A percentile compares a stretch with the other conserved stretches of the same genome.
Evolutionary conservation across 2,113 vertebrate genomes (phyloP).

Genomic region (Acanthochromis polyacanthus): DNA sequence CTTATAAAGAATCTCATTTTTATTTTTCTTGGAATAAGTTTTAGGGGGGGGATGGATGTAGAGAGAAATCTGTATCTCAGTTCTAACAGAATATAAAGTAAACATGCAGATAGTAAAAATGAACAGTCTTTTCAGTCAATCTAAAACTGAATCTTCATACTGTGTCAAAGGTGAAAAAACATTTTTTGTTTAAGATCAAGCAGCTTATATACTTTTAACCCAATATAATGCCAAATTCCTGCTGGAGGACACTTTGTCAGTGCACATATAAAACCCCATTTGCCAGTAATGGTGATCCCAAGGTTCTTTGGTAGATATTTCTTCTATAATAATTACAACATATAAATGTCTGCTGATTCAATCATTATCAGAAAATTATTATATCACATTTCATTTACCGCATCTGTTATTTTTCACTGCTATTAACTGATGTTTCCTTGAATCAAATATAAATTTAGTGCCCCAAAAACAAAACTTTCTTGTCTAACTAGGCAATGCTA

Average conservation of each 20-base stretch:
- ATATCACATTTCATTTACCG: not conserved
- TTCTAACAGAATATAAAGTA: conserved; percentile 91
- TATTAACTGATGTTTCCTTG: not conserved
- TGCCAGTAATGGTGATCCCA: not conserved
- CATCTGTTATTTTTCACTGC: not conserved
- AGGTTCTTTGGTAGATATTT: not conserved
- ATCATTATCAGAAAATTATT: too few relatives aligned
- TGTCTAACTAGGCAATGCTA: conserved; percentile 66
- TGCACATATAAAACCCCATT: not conserved
- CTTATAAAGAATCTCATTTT: conserved; percentile 92
- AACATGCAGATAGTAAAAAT: conserved; percentile 95
- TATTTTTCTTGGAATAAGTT: conserved; percentile 90
- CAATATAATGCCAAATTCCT: conserved; percentile 5
- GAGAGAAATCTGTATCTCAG: conserved; percentile 92
- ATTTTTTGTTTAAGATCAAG: not conserved
- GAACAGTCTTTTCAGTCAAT: conserved; percentile 88
- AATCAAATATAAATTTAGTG: conserved; percentile 15
- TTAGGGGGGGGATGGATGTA: conserved; percentile 91
- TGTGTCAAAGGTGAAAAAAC: conserved; percentile 86
- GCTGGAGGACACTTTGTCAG: not conserved
- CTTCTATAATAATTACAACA: not conserved
- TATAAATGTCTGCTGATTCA: too few relatives aligned
- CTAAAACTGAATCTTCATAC: conserved; percentile 97
- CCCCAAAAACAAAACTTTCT: conserved; percentile 55
- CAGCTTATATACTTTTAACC: conserved; percentile 11